A percentile compares a stretch with the other conserved stretches of the same genome.
phyloP scores from a whole-genome alignment of 2,797 vertebrate genomes.

The Aotus griseimembra region DNA sequence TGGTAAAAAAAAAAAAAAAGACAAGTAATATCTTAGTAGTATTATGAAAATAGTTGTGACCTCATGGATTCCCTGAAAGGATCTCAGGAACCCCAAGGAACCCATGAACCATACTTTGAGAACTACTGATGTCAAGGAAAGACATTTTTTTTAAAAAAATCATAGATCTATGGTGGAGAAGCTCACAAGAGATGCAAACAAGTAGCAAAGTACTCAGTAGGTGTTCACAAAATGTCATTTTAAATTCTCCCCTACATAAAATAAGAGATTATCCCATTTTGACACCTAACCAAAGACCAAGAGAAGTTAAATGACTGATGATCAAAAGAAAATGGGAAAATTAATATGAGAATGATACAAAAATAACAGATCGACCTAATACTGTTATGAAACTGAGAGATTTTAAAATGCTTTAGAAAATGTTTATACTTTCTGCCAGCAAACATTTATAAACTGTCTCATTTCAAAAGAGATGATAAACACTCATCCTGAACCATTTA shows the following conservation, averaged over 20 bases:
- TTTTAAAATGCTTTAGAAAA: constrained; percentile 17
- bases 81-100: background rate
- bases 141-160: background rate
- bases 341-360: background rate
- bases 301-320: background rate
- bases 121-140: background rate
- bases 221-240: background rate
- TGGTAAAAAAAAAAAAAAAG: background rate
- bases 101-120: background rate
- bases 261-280: background rate
- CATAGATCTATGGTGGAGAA: background rate
- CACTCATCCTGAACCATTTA: background rate
- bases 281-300: background rate
- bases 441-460: constrained; percentile 27
- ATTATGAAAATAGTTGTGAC: background rate
- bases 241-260: background rate
- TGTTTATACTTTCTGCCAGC: background rate
- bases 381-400: background rate
- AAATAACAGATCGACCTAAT: constrained; percentile 43
- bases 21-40: background rate
- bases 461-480: background rate
- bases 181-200: background rate
- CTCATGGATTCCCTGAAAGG: background rate
- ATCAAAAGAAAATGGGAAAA: background rate
- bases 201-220: background rate